Conservation (phyloP, 2,888 invertebrate genomes). For the Chesias legatella region DNA sequence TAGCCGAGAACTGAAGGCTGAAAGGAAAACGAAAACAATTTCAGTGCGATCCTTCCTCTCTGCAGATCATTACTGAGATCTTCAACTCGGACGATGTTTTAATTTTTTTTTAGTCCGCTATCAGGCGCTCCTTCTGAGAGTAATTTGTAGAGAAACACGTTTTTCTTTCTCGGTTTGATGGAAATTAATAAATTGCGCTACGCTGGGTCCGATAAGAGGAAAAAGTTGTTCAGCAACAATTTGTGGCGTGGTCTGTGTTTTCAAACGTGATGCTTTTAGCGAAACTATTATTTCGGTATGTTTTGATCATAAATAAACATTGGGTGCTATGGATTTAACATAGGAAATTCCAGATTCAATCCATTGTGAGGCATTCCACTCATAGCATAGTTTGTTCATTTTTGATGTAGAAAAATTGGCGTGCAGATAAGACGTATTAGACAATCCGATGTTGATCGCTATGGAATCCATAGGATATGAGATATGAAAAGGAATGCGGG, state of each 20-base stretch:
- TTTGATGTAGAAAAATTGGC: no score
- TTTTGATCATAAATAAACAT: background rate
- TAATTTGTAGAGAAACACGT: conserved; percentile 47
- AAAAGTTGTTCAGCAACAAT: conserved; percentile 23
- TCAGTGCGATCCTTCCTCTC: conserved; percentile 49
- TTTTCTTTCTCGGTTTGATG: conserved; percentile 44
- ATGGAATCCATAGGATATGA: no score
- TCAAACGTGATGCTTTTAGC: conserved; percentile 23
- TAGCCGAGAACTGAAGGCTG: conserved; percentile 25
- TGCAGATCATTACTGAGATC: conserved; percentile 62
- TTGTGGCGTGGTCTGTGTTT: conserved; percentile 12
- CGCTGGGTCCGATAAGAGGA: conserved; percentile 25
- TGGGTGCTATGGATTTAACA: no score
- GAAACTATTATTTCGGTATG: conserved; percentile 12
- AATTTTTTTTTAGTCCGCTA: conserved; percentile 50
- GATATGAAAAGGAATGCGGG: no score
- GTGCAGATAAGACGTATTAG: no score
- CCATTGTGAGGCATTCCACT: no score
- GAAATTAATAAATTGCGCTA: conserved; percentile 42
- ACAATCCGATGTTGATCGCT: no score
- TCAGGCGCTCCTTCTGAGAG: conserved; percentile 41
- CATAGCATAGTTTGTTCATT: no score
- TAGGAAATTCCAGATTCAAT: no score
- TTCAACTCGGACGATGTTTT: conserved; percentile 50
- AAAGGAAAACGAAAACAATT: conserved; percentile 64